Evolutionary conservation across 2,888 invertebrate species (phyloP), one percentile per base, ranked within the genome.

Genomic region (Stegana nigrithorax): DNA sequence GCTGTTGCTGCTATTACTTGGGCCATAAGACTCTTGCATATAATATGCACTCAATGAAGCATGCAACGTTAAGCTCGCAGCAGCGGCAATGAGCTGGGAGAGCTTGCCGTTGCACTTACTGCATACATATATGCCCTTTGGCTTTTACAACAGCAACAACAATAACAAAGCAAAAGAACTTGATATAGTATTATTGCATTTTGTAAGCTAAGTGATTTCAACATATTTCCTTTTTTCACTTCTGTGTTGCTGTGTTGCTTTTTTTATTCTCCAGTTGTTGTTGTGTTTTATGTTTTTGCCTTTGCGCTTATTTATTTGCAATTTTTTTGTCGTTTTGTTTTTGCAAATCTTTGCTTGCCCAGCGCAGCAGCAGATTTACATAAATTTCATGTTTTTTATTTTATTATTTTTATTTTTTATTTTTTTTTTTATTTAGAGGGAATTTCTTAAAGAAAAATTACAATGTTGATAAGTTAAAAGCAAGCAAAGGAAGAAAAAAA

Each of bases 201-300:
- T 73, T 70, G 71, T 65, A 67, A 68, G 72, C 70, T 72, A 67
- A 72, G 75, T 75, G 67, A 73, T 74, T 75, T 73, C 70, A 68
- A 68, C 72, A 70, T 67, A 68, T 74, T 69, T 74, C 60, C 60
- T 53, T 39, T 39, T n/a, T n/a, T n/a, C n/a, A 39, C 39, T 39
- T 39, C 17, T 39, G 39, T n/a, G n/a, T n/a, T n/a, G n/a, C n/a
- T n/a, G 17, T 39, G 39, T 17, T n/a, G n/a, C 14, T n/a, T 39
- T 39, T 39, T 39, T 36, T 36, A 3, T 36, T 36, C 36, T 36
- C 14, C n/a, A 8, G 4, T 14, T 32, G 32, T 32, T 39, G n/a
- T 39, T 4, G 10, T 36, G n/a, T n/a, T n/a, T 39, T 39, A 14
- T 39, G n/a, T 14, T 17, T 39, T 39, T 39, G 17, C 14, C 6